These are phyloP conservation scores for Pristionchus arcanus DNA, from an alignment of 2,888 invertebrate species.

Conservation along the genomic window DNA sequence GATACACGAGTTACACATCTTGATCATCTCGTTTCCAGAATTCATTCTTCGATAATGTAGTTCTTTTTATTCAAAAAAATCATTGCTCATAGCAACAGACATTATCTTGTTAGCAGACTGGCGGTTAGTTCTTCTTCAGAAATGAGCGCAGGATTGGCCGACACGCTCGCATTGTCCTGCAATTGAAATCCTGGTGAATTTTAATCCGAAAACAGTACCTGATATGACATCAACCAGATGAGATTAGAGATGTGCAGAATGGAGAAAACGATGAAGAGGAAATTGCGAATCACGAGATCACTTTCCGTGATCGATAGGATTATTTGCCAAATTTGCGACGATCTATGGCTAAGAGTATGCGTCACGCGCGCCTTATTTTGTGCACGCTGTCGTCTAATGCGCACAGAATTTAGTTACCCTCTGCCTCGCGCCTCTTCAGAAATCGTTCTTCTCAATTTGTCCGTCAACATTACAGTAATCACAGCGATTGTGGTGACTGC, in stretches of 20 bases:
- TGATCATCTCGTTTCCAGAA: no score
- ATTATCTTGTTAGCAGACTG: no score
- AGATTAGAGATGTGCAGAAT: slow-evolving; percentile 40
- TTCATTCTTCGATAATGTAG: no score
- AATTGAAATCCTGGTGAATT: no score
- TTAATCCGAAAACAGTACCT: not conserved
- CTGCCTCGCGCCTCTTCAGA: not conserved
- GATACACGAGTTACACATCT: no score
- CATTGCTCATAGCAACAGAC: no score
- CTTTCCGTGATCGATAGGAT: not conserved
- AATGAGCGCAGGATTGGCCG: no score
- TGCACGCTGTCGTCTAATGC: not conserved
- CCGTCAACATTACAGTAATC: not conserved
- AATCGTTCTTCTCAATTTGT: not conserved
- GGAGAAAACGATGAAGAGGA: slow-evolving; percentile 1
- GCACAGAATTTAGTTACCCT: not conserved
- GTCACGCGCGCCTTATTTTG: not conserved
- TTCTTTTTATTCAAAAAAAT: no score
- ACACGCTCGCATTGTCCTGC: no score
- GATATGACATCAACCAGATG: not conserved
- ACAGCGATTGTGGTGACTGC: slow-evolving; percentile 19
- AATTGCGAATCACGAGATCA: not conserved
- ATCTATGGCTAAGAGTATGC: not conserved
- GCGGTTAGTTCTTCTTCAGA: no score
- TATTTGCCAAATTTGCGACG: not conserved